Evolutionary conservation across 2,113 vertebrate genomes (phyloP).

Genomic region (Hemibagrus wyckioides): DNA sequence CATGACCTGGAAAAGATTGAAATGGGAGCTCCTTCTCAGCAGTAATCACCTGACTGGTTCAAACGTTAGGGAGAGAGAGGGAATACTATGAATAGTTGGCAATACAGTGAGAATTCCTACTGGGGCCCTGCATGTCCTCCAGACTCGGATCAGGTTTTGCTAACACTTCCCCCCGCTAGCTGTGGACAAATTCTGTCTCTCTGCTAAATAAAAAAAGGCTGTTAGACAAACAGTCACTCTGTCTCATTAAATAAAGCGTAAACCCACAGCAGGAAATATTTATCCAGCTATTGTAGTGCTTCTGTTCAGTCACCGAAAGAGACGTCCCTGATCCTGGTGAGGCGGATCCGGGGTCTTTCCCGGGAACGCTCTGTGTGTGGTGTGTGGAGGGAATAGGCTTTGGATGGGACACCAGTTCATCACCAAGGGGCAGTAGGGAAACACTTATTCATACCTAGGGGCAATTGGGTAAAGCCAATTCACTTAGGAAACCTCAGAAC

Average conservation of each 20-base stretch:
- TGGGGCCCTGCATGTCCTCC: constrained; percentile 41
- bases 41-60: constrained; percentile 33
- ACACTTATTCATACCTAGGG: not conserved
- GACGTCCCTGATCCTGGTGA: not conserved
- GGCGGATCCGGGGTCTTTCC: not conserved
- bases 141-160: constrained; percentile 38
- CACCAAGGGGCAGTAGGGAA: not conserved
- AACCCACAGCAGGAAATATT: not conserved
- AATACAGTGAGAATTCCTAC: constrained; percentile 52
- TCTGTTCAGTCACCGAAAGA: not conserved
- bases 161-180: not conserved
- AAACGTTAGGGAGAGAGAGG: not conserved
- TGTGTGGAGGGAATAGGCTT: not conserved
- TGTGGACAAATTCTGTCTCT: not conserved
- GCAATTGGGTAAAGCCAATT: not conserved
- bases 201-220: not conserved
- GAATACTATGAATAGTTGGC: constrained; percentile 40
- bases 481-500: not conserved
- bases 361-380: not conserved
- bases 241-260: no score
- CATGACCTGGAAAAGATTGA: constrained; percentile 33
- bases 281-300: not conserved
- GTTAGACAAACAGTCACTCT: not conserved
- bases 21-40: constrained; percentile 32
- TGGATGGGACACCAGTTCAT: not conserved